Conservation (phyloP, 2,797 vertebrate species). For the Eupleurogrammus muticus region DNA sequence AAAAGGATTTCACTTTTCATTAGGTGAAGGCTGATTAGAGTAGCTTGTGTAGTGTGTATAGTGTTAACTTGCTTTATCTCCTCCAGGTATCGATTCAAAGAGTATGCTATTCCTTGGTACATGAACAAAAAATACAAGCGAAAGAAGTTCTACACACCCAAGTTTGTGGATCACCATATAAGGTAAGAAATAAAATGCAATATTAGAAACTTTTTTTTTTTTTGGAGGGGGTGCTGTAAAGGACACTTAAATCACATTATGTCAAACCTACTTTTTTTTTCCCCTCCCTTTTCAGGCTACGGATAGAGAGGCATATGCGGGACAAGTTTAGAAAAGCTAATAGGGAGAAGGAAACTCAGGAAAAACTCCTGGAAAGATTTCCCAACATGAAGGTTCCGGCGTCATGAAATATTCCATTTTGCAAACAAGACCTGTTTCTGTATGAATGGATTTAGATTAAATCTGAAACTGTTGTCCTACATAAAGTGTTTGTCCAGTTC, state of each 20-base stretch:
- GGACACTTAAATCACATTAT: neutral
- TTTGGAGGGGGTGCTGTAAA: neutral
- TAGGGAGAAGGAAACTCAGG: constrained; percentile 66
- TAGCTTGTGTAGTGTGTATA: too few relatives aligned
- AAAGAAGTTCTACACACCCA: constrained; percentile 89
- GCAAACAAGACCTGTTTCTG: neutral
- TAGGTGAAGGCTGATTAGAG: too few relatives aligned
- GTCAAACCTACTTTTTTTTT: neutral
- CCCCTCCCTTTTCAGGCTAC: constrained; percentile 81
- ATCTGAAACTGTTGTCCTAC: constrained; percentile 3
- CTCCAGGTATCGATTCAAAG: constrained; percentile 91
- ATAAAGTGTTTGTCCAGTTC: constrained; percentile 29
- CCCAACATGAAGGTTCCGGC: constrained; percentile 77
- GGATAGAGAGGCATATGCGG: constrained; percentile 84
- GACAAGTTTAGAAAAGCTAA: constrained; percentile 62
- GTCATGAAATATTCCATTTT: constrained; percentile 46
- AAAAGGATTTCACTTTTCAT: too few relatives aligned
- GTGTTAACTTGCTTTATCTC: constrained; percentile 16
- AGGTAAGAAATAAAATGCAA: constrained; percentile 79
- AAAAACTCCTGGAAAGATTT: constrained; percentile 82
- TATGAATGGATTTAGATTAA: neutral
- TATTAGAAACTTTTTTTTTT: neutral
- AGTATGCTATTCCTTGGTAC: constrained; percentile 94
- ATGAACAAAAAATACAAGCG: constrained; percentile 89
- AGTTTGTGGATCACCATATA: constrained; percentile 86